These are phyloP conservation scores for Nemurella pictetii DNA, from an alignment of 2,888 invertebrate species.

Conservation along the genomic window DNA sequence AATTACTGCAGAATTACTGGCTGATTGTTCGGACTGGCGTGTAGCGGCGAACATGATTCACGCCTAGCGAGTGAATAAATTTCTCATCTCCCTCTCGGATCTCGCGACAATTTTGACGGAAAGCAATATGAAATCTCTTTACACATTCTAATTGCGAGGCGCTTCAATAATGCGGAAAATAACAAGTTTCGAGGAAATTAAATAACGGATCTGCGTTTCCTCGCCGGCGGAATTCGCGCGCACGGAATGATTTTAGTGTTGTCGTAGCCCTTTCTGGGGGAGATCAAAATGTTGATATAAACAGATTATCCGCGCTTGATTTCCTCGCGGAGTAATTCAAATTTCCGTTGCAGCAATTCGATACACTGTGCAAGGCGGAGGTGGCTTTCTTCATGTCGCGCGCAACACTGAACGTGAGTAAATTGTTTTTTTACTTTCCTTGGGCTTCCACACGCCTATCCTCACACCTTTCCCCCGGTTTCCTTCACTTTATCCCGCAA, in stretches of 20 bases:
- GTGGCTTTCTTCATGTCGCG: conserved; percentile 74
- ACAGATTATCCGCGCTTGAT: background rate
- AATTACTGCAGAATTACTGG: background rate
- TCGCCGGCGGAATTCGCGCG: background rate
- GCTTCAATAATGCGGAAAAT: background rate
- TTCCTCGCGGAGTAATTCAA: background rate
- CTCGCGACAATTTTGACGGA: background rate
- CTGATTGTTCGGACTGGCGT: background rate
- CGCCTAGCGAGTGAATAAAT: background rate
- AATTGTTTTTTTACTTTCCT: too few species aligned
- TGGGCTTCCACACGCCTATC: too few species aligned
- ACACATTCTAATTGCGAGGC: background rate
- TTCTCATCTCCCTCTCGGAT: background rate
- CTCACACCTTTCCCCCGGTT: too few species aligned
- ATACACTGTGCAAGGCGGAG: conserved; percentile 76
- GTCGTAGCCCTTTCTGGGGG: background rate
- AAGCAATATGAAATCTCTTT: background rate
- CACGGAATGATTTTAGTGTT: background rate
- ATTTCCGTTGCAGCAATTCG: conserved; percentile 68
- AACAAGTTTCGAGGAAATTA: background rate
- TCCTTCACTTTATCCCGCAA: background rate
- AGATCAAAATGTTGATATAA: background rate
- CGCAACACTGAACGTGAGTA: conserved; percentile 74
- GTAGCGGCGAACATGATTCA: background rate
- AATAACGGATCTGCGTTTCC: background rate